Conservation (phyloP, 2,888 invertebrate species). For the Hypsopygia costalis region DNA sequence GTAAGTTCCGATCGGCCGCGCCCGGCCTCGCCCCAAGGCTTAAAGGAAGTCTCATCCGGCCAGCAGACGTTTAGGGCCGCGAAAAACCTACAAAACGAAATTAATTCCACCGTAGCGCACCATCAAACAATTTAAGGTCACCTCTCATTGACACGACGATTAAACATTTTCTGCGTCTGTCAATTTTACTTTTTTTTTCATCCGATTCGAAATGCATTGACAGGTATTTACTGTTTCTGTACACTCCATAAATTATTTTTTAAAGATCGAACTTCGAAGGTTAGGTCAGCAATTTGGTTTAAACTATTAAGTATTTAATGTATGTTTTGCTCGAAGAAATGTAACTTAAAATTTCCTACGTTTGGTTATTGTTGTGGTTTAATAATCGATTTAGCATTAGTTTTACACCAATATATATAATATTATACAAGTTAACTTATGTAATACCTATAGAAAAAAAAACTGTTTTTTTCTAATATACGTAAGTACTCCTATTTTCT, state of each 20-base stretch:
- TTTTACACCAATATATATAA: not conserved
- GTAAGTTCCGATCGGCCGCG: not conserved
- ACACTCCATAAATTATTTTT: too few species aligned
- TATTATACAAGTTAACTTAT: too few species aligned
- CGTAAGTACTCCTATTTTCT: too few species aligned
- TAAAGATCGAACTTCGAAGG: too few species aligned
- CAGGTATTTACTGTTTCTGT: not conserved
- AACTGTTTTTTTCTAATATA: too few species aligned
- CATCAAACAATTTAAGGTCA: slow-evolving; percentile 10
- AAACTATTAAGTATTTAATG: too few species aligned
- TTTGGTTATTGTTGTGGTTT: too few species aligned
- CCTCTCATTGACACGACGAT: slow-evolving; percentile 2
- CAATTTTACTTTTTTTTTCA: not conserved
- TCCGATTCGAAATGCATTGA: not conserved
- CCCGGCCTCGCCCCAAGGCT: slow-evolving; percentile 4
- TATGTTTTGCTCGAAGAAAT: too few species aligned
- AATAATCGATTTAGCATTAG: not conserved
- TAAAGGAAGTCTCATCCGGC: slow-evolving; percentile 4
- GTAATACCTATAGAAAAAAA: too few species aligned
- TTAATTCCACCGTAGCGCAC: not conserved
- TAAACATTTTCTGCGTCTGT: not conserved
- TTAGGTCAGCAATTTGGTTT: too few species aligned
- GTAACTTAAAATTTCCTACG: too few species aligned
- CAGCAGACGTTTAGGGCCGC: not conserved
- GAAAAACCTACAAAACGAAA: not conserved